Evolutionary conservation across 2,797 vertebrate genomes (phyloP).

Genomic region (Sitta carolinensis): DNA sequence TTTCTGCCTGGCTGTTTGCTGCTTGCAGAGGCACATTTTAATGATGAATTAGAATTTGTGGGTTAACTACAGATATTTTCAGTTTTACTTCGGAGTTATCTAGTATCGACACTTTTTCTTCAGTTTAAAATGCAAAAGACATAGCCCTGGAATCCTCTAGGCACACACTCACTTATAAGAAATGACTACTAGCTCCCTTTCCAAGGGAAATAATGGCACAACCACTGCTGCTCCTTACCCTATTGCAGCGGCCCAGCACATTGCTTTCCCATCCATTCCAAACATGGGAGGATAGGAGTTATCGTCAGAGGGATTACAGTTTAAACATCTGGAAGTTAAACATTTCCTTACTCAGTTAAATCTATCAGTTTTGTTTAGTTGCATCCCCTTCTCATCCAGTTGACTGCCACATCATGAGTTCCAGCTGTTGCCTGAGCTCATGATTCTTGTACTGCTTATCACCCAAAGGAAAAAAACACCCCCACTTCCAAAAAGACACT

Average conservation of each 20-base stretch:
- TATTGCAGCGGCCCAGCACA: background rate
- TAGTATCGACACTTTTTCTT: background rate
- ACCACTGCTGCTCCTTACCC: background rate
- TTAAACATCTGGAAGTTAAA: slow-evolving; percentile 47
- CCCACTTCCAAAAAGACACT: background rate
- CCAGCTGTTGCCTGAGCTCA: background rate
- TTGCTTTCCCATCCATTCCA: background rate
- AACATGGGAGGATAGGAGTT: background rate
- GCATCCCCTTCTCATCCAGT: background rate
- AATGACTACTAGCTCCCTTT: background rate
- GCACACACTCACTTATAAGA: background rate
- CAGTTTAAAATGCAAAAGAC: background rate
- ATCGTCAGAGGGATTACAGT: background rate
- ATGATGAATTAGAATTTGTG: background rate
- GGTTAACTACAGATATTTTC: background rate
- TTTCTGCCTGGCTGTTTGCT: background rate
- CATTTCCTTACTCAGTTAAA: slow-evolving; percentile 26
- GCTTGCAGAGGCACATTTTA: background rate
- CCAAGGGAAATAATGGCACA: background rate
- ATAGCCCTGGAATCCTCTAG: background rate
- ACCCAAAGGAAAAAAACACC: background rate
- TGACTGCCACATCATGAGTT: background rate
- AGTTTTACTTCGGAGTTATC: background rate
- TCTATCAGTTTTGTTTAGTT: slow-evolving; percentile 5
- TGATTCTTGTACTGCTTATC: background rate